Base-by-base conservation (phyloP, 2,113 vertebrate genomes). In the Morone saxatilis region DNA sequence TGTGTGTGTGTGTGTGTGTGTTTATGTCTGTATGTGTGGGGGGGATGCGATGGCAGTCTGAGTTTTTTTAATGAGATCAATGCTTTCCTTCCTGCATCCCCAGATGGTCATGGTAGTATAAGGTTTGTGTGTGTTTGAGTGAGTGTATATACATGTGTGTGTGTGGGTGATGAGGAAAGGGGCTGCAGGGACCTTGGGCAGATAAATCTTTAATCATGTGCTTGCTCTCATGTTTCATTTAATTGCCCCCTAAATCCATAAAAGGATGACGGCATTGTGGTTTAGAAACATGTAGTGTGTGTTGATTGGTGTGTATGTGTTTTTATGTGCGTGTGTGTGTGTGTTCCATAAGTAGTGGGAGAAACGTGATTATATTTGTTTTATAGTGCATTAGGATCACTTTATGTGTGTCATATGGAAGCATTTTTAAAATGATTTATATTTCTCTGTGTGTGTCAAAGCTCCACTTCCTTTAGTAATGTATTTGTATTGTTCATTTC, bases 171-270 rank as follows among this genome's bases (percentile, higher is more conserved):
- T 54, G 63, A 72, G 53, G 17, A 31, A 81, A 60, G 62, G 48
- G 41, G 68, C 74, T 86, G 41, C 41, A 19, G 77, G 88, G 90
- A 87, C 80, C 71, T 71, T 45, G 74, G 70, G 66, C 73, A 85
- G 81, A 92, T 91, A 93, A 89, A 93, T 92, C 90, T 93, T 94
- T 92, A 94, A 94, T 93, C 87, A 88, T 74, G 81, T 72, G 79
- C 87, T 86, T 89, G 90, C 85, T 80, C 90, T 93, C 89, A 86
- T 93, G 90, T 93, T 90, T 90, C 81, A 67, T 91, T 90, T 92
- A 93, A 92, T 91, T 93, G 86, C 74, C 78, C 76, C 66, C 56
- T 73, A 84, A 89, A 91, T 93, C 89, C 59, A 90, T 89, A 83
- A 71, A 85, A 77, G 74, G 67, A 40, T 81, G 50, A 65, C 12